Percentiles rank a stretch among this genome's conserved stretches.
Evolutionary conservation across 2,113 vertebrate species (phyloP).

Genomic region (Crocuta crocuta): DNA sequence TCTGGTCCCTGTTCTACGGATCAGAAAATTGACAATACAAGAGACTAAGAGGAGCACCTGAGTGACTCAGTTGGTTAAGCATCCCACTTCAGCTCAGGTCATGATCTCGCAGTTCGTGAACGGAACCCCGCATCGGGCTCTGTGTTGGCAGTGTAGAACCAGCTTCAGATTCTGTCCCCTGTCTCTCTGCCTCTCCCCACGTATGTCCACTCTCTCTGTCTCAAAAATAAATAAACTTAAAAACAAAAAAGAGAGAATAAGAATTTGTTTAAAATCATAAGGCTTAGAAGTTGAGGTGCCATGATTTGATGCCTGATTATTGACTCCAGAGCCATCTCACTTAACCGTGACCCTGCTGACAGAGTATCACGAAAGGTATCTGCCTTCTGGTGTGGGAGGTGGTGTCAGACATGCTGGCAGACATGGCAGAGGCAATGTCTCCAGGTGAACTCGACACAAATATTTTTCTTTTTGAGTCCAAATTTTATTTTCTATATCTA

Average conservation of each 20-base stretch:
- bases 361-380: not conserved
- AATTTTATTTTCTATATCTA: not conserved
- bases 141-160: too few relatives aligned
- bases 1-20: not conserved
- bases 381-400: not conserved
- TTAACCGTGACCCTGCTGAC: not conserved
- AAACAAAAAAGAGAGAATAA: not conserved
- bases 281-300: not conserved
- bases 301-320: not conserved
- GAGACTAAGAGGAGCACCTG: not conserved
- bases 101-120: too few relatives aligned
- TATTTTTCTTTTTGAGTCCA: not conserved
- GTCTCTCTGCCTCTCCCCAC: too few relatives aligned
- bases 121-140: too few relatives aligned
- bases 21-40: not conserved
- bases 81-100: too few relatives aligned
- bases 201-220: too few relatives aligned
- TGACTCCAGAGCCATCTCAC: not conserved
- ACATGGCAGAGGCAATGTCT: not conserved
- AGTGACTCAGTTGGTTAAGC: too few relatives aligned
- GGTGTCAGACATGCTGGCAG: not conserved
- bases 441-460: not conserved
- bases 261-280: constrained; percentile 28
- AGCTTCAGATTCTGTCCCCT: too few relatives aligned
- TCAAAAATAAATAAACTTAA: too few relatives aligned